These are phyloP conservation scores for Stegostoma tigrinum DNA, from an alignment of 2,113 vertebrate species.

Conservation along the genomic window DNA sequence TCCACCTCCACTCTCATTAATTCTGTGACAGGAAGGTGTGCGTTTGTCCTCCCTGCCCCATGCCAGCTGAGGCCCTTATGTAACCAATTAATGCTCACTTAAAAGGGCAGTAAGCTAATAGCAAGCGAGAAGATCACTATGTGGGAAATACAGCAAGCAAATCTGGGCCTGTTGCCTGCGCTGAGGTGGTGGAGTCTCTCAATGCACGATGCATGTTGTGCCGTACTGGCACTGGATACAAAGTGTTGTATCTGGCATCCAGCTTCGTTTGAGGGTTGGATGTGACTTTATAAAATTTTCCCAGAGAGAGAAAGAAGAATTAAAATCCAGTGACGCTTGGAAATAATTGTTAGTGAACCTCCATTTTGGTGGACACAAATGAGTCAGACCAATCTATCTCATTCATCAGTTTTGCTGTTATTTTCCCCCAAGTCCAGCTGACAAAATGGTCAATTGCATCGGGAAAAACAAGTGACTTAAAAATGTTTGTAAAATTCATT, in stretches of 20 bases:
- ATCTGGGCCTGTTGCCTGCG: not conserved
- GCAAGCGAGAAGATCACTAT: not conserved
- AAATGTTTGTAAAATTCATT: not conserved
- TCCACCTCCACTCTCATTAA: not conserved
- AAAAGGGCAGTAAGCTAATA: not conserved
- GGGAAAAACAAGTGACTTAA: not conserved
- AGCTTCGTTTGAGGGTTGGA: not conserved
- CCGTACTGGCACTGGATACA: not conserved
- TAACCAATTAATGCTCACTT: not conserved
- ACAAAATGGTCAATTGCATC: not conserved
- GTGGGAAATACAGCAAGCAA: not conserved
- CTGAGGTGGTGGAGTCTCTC: too few relatives aligned
- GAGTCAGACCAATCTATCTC: too few relatives aligned
- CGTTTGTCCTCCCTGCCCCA: not conserved
- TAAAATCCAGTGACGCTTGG: too few relatives aligned
- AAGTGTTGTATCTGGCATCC: not conserved
- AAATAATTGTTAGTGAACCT: too few relatives aligned
- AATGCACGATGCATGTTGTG: not conserved
- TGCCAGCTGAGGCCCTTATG: not conserved
- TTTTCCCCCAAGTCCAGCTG: not conserved
- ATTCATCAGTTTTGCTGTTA: too few relatives aligned
- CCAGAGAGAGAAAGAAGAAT: too few relatives aligned
- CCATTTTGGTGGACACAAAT: too few relatives aligned
- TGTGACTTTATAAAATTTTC: not conserved
- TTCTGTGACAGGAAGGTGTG: not conserved